phyloP scores from a whole-genome alignment of 1,140 invertebrate genomes.

The Drosophila fuyamai region DNA sequence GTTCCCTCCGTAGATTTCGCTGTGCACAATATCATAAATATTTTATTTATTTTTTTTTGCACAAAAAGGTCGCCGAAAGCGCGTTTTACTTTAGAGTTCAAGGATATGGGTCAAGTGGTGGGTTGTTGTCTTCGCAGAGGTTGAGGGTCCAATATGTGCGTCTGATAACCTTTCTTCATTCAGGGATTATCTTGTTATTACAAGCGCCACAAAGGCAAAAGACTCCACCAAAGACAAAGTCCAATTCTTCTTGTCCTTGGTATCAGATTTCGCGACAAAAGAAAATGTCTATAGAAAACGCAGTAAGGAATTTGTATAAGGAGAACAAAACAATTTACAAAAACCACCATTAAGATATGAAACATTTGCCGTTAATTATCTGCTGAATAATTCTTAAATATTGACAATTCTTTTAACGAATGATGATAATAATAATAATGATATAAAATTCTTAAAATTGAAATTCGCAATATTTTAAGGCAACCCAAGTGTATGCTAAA shows the following conservation, averaged over 20 bases:
- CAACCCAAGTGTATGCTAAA: not conserved
- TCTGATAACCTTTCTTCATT: not conserved
- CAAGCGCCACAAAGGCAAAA: not conserved
- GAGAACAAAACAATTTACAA: too few relatives aligned
- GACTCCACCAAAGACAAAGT: not conserved
- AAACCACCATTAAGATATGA: too few relatives aligned
- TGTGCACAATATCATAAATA: conserved; percentile 45
- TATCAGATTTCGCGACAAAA: not conserved
- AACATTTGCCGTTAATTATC: too few relatives aligned
- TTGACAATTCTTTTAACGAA: too few relatives aligned
- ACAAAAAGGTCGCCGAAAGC: conserved; percentile 34
- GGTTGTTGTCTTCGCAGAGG: not conserved
- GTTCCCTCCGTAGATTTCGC: not conserved
- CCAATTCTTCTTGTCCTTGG: not conserved
- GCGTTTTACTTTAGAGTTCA: conserved; percentile 42
- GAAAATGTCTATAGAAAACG: not conserved
- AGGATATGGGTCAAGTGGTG: conserved; percentile 29
- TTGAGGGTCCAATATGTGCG: conserved; percentile 2
- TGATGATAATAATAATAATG: too few relatives aligned
- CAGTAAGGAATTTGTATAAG: not conserved
- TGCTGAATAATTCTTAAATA: too few relatives aligned
- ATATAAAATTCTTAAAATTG: too few relatives aligned
- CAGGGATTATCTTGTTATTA: not conserved
- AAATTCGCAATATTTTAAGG: too few relatives aligned
- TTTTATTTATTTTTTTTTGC: conserved; percentile 33